phyloP scores from a whole-genome alignment of 2,888 invertebrate species.

The Nysson spinosus region DNA sequence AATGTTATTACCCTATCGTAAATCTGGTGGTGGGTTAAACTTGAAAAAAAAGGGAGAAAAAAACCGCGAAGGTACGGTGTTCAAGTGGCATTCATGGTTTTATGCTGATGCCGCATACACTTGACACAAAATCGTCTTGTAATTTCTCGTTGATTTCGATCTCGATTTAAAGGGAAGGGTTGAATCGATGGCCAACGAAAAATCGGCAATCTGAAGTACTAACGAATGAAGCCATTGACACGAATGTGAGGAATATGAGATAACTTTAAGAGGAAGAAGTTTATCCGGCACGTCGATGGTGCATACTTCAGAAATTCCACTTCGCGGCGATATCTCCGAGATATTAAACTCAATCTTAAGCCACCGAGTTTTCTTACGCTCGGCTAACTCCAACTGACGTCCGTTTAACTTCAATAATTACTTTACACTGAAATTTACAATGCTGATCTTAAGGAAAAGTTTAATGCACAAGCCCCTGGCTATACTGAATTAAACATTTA shows the following conservation, averaged over 20 bases:
- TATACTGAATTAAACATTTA: conserved; percentile 13
- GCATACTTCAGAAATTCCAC: conserved; percentile 35
- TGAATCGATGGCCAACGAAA: too few species aligned
- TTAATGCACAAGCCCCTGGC: background rate
- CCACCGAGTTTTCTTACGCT: conserved; percentile 47
- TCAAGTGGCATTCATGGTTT: too few species aligned
- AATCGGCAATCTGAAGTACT: conserved; percentile 13
- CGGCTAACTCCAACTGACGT: conserved; percentile 30
- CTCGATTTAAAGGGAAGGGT: too few species aligned
- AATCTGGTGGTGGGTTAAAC: conserved; percentile 43
- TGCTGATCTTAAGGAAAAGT: conserved; percentile 12
- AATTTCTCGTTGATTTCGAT: conserved; percentile 15
- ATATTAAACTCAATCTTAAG: conserved; percentile 55
- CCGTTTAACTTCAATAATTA: conserved; percentile 54
- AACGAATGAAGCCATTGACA: conserved; percentile 47
- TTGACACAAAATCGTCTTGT: conserved; percentile 32
- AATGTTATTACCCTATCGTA: conserved; percentile 48
- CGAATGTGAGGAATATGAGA: conserved; percentile 23
- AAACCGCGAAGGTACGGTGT: conserved; percentile 33
- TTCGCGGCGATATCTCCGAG: conserved; percentile 43
- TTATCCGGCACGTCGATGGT: conserved; percentile 35
- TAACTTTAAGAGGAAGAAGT: conserved; percentile 56
- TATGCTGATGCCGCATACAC: background rate
- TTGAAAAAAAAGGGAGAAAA: conserved; percentile 16
- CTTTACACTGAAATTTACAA: conserved; percentile 40